Base-by-base conservation (phyloP, 2,888 invertebrate species). In the Formica aserva region DNA sequence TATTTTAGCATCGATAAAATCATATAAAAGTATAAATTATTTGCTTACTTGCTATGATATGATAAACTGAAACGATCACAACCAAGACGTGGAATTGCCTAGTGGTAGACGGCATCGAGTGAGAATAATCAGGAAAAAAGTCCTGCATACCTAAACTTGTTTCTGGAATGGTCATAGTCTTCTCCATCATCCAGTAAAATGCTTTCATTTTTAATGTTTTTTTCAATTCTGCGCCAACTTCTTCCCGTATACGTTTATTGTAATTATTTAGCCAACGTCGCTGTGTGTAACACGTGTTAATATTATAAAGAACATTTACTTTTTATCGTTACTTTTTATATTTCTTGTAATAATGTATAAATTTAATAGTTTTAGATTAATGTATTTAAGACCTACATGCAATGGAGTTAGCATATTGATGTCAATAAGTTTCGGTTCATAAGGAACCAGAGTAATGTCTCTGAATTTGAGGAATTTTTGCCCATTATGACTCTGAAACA, bases 401-500 rank as follows among this genome's bases (percentile, higher is more conserved):
- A 97, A 96, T 66, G 97, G 96, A 57, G 97, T 97, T 35, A 99
- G 95, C 94, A 98, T 95, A 45, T 96, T 96, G 32, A 96, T 95
- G 88, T 98, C 97, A 82, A 99, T 98, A 87, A 99, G 95, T 92
- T 98, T 98, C 0, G 97, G 97, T 93, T 99, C 98, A 92, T 97
- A 98, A 0, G 98, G 98, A 66, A 99, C 97, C 80, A 98, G 95
- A 0, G 99, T 98, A 1, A 98, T 96, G 69, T 98, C 97, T 87
- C 96, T 96, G 95, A 99, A 98, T 80, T 97, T 97, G 66, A 97
- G 95, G 92, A 96, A 97, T 86, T 95, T 95, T 62, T 95, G 95
- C 1, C 95, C 95, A 62, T 95, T 95, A 38, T 74, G 65, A 57
- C 78, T 60, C 94, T 94, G 82, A 52, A 88, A 87, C 11, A 82